Evolutionary conservation across 2,113 vertebrate species (phyloP), one percentile per base, ranked within the genome.

Genomic region (Osmerus eperlanus): DNA sequence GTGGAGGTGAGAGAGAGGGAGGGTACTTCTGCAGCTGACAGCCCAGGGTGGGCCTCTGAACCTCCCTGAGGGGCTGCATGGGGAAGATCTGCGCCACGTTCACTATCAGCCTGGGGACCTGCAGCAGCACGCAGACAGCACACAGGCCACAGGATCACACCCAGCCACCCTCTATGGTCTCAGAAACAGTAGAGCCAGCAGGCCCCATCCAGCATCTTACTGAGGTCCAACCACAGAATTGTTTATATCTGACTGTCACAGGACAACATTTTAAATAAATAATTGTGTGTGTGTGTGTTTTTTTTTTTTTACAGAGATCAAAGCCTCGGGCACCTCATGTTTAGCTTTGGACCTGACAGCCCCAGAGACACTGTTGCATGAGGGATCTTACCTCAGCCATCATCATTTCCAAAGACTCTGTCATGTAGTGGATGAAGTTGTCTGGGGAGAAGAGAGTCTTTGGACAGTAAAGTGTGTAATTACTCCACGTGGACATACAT

Each of bases 31-130:
- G 85, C 3, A 91, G 75, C 53, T 78, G 29, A 66, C 90, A 90
- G 29, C 85, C 87, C 0, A 84, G 15, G 18, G 68, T 72, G 0
- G 78, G 76, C 4, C 60, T 81, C 32, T 83, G 77, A 18, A 91
- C 84, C 2, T 88, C 77, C 52, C 89, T 82, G 4, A 91, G 78
- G 4, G 75, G 64, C 66, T 84, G 73, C 75, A 91, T 79, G 51
- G 65, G 72, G 1, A 90, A 74, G 55, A 88, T 77, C 82, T 91
- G 87, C 23, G 90, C 87, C 58, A 90, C 74, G 71, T 91, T 91
- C 36, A 89, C 83, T 1, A 91, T 87, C 14, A 84, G 73, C 72
- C 91, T 81, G 19, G 89, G 88, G 19, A 91, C 77, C 91, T 92
- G 87, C 5, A 63, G 68, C 59, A 70, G 21, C 41, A 47, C 41